phyloP scores from a whole-genome alignment of 2,113 vertebrate genomes.

The Eretmochelys imbricata region DNA sequence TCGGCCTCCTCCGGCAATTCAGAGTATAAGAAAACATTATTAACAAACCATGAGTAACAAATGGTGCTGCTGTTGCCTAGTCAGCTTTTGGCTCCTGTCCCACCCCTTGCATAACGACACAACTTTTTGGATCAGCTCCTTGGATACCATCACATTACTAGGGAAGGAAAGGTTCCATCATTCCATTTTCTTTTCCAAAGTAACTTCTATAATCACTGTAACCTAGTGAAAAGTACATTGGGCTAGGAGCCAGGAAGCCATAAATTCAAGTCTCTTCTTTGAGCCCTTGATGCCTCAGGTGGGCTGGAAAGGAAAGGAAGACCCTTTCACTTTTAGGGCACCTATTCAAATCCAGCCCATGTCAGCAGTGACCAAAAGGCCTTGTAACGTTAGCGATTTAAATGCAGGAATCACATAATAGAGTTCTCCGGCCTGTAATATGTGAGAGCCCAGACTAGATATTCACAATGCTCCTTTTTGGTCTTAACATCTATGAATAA shows the following conservation, averaged over 20 bases:
- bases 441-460: neutral
- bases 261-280: neutral
- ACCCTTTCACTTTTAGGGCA: neutral
- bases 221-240: neutral
- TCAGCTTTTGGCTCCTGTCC: neutral
- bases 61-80: neutral
- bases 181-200: neutral
- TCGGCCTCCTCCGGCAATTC: neutral
- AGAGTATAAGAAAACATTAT: neutral
- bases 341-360: neutral
- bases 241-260: neutral
- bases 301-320: neutral
- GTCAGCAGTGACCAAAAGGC: neutral
- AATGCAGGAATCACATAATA: neutral
- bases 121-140: rapidly evolving
- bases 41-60: neutral
- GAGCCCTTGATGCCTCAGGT: rapidly evolving
- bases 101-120: neutral
- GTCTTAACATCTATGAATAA: neutral
- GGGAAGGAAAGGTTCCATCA: neutral
- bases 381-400: neutral
- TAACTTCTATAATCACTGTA: neutral
- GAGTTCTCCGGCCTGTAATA: neutral
- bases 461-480: neutral
- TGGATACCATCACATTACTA: rapidly evolving